Base-by-base conservation (phyloP, 2,797 vertebrate species). In the Hipposideros larvatus region DNA sequence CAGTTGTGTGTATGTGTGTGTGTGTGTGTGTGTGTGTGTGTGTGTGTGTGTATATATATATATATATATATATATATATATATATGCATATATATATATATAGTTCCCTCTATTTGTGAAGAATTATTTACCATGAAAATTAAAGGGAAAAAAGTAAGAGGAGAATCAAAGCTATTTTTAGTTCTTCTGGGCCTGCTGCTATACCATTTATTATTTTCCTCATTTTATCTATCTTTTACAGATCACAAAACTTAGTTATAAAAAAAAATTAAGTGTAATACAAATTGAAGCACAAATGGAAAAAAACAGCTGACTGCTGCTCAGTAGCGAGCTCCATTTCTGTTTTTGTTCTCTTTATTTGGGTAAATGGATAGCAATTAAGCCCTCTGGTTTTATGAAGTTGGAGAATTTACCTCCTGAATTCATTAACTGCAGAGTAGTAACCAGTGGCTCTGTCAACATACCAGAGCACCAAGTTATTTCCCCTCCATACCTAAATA, bases 71-170 rank as follows among this genome's bases (percentile, higher is more conserved):
- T 34, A 34, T 34, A 34, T n/a, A n/a, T 75, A 16, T 79, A 11
- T 66, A 73, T 28, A 31, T 22, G n/a, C n/a, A 92, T 34, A 16
- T 78, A 65, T 90, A 34, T 34, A 34, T 34, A 34, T 34, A 34
- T 34, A 34, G 3, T 34, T 34, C 34, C 34, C 34, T 34, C 34
- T 34, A 34, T 95, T 41, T 43, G 48, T 48, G 48, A 14, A 82
- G 75, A 86, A 24, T 90, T 90, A 24, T 90, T 90, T 90, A 70
- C 78, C n/a, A 31, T 94, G 48, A 85, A 90, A 92, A 70, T 68
- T 79, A 70, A 82, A 11, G 34, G 34, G 34, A 34, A 34, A 34
- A 34, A 34, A 34, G 34, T 90, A 19, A 92, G 85, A 43, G 59
- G 11, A 87, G 43, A 48, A 51, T 5, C 65, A 66, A 73, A 82